Evolutionary conservation across 2,113 vertebrate genomes (phyloP), one percentile per base, ranked within the genome.

Genomic region (Campylorhamphus procurvoides): DNA sequence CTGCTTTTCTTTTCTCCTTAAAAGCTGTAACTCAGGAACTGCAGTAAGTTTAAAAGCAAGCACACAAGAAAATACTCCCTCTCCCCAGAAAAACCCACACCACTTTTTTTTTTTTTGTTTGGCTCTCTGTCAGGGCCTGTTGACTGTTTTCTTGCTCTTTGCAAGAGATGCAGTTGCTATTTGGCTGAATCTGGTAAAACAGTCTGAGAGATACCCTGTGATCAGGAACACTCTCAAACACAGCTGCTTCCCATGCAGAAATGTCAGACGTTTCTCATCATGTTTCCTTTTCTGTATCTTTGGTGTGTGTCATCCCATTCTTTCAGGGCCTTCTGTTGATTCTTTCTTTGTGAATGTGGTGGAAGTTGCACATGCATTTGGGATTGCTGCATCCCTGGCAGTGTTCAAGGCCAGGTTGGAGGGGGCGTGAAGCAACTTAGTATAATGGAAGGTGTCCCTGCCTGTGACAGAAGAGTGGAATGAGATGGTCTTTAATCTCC

Each of bases 331-430:
- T 76, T 33, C 50, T 47, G 29, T 12, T 39, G 40, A 14, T 40
- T 40, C 37, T 53, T 50, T 46, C 44, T 46, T 35, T 31, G 18
- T 42, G 50, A 23, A 1, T 14, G 75, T 25, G 19, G 50, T n/a
- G 37, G 44, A 40, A 22, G 56, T 12, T 53, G 25, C n/a, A 22
- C 0, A 0, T 40, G 31, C 18, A 1, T 71, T 47, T 28, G 58
- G 50, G 39, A n/a, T 73, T 55, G 23, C 29, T 73, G 50, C 18
- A 19, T 42, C 52, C 52, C 16, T 42, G 71, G 52, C 14, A 42
- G 52, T 14, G 12, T 42, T 42, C 63, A 33, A 73, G 39, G 31
- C 29, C 31, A 19, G 53, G 52, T 6, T 56, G 52, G 33, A 19
- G 7, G 29, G 29, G 16, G 29, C 50, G 42, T 55, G 22, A 22